phyloP scores from a whole-genome alignment of 1,140 invertebrate species.

The Hypsibius dujardini region DNA sequence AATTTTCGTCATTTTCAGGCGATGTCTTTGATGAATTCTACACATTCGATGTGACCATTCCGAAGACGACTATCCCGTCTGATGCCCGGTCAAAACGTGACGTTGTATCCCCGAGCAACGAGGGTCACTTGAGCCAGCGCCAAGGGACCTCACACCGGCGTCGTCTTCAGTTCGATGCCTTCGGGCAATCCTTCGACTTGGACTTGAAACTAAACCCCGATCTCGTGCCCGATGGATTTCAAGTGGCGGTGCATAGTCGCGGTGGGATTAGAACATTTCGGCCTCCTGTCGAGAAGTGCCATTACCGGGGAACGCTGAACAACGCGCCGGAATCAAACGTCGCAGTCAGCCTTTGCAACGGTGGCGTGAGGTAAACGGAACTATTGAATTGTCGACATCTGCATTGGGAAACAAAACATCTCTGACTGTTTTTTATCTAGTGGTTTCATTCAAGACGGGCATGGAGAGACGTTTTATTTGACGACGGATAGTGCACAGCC shows the following conservation, averaged over 20 bases:
- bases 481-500: not conserved
- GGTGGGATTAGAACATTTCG: not conserved
- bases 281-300: not conserved
- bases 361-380: not conserved
- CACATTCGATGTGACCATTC: slow-evolving; percentile 18
- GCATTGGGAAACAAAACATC: not conserved
- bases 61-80: not conserved
- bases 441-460: slow-evolving; percentile 5
- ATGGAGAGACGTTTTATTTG: not conserved
- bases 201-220: not conserved
- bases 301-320: not conserved
- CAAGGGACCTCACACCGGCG: not conserved
- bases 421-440: not conserved
- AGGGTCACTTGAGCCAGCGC: slow-evolving; percentile 19
- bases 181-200: not conserved
- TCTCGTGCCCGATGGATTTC: not conserved
- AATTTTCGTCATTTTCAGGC: slow-evolving; percentile 24
- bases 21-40: slow-evolving; percentile 26
- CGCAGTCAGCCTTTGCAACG: not conserved
- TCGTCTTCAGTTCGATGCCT: not conserved
- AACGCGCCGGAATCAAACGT: not conserved
- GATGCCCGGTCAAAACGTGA: not conserved
- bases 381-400: slow-evolving; percentile 6
- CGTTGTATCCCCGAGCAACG: slow-evolving; percentile 1
- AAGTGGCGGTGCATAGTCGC: not conserved